Evolutionary conservation across 2,888 invertebrate genomes (phyloP).

Genomic region (Salticus scenicus): DNA sequence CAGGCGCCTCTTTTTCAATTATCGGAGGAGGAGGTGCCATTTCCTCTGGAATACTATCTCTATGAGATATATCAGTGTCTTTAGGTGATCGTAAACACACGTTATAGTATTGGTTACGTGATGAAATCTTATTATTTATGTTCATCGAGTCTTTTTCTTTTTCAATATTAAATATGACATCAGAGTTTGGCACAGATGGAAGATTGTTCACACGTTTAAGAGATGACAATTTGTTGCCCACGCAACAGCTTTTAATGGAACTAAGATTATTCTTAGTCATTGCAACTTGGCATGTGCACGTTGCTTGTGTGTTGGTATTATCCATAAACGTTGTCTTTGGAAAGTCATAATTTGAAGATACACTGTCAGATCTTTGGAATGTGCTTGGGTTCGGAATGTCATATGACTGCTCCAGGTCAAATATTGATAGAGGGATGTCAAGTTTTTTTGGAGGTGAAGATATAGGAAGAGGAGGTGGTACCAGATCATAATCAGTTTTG

Average conservation of each 20-base stretch:
- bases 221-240: conserved; percentile 37
- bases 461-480: conserved; percentile 51
- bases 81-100: conserved; percentile 26
- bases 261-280: conserved; percentile 25
- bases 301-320: conserved; percentile 22
- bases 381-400: conserved; percentile 33
- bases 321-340: conserved; percentile 33
- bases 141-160: conserved; percentile 2
- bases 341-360: conserved; percentile 44
- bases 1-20: conserved; percentile 28
- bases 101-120: conserved; percentile 45
- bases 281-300: conserved; percentile 34
- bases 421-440: neutral
- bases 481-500: conserved; percentile 50
- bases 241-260: conserved; percentile 54
- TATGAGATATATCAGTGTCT: neutral
- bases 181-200: conserved; percentile 44
- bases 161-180: conserved; percentile 6
- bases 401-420: conserved; percentile 35
- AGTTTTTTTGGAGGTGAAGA: conserved; percentile 38
- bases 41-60: conserved; percentile 55
- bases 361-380: conserved; percentile 30
- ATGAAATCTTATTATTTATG: conserved; percentile 17
- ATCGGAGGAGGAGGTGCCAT: conserved; percentile 55
- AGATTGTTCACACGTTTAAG: conserved; percentile 24